phyloP scores from a whole-genome alignment of 1,140 invertebrate species.

The Limonius californicus region DNA sequence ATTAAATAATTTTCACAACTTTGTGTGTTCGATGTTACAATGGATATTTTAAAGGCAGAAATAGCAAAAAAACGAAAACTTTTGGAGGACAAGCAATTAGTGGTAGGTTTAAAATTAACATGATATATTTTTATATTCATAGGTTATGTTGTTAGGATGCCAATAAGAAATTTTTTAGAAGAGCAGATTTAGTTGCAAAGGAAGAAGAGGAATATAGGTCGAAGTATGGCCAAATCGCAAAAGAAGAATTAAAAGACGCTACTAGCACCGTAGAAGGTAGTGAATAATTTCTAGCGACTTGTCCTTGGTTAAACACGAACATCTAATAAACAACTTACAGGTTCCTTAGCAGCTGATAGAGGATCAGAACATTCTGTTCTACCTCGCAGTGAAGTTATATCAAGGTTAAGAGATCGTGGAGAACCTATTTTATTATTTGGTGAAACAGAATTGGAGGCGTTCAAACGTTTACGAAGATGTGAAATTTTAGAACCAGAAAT shows the following conservation, averaged over 20 bases:
- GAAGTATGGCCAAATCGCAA: constrained; percentile 54
- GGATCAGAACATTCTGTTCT: constrained; percentile 42
- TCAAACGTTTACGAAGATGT: constrained; percentile 79
- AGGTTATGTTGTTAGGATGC: constrained; percentile 53
- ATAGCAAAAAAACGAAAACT: constrained; percentile 84
- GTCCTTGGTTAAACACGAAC: no score
- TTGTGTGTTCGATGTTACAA: no score
- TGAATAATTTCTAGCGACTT: no score
- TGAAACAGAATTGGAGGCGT: constrained; percentile 87
- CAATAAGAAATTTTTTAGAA: constrained; percentile 87
- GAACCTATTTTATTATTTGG: constrained; percentile 91
- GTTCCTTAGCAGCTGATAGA: not conserved
- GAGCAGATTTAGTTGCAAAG: constrained; percentile 78
- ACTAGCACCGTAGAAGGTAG: constrained; percentile 29
- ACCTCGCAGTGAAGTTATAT: constrained; percentile 81
- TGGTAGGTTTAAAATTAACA: no score
- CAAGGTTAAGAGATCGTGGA: constrained; percentile 80
- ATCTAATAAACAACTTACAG: no score
- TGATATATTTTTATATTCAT: no score
- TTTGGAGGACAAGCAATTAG: constrained; percentile 72
- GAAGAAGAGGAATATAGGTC: constrained; percentile 75
- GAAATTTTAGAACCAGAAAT: constrained; percentile 95
- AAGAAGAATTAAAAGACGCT: constrained; percentile 22
- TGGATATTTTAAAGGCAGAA: constrained; percentile 89
- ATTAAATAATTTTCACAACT: no score